phyloP scores from a whole-genome alignment of 2,888 invertebrate species.

The Polymixis lichenea region DNA sequence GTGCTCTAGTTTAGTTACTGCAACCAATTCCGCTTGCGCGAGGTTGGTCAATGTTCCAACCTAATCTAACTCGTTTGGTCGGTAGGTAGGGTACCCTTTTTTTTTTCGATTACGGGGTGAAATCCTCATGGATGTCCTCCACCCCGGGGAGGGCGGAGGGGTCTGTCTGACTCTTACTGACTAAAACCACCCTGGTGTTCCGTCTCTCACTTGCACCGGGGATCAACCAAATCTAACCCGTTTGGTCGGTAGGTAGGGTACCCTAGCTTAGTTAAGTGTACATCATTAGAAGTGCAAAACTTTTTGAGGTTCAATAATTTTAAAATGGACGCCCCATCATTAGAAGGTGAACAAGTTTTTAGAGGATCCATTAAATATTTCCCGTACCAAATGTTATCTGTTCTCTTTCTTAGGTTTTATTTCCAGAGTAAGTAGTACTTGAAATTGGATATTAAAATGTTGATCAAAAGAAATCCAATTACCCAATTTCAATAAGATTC shows the following conservation, averaged over 20 bases:
- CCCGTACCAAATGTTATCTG: not conserved
- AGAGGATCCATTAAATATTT: not conserved
- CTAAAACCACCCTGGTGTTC: no score
- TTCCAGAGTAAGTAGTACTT: not conserved
- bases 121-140: no score
- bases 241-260: not conserved
- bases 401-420: not conserved
- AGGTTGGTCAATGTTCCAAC: not conserved
- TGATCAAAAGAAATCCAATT: constrained; percentile 31
- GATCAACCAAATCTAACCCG: not conserved
- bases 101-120: no score
- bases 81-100: no score
- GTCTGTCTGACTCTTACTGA: no score
- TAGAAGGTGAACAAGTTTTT: not conserved
- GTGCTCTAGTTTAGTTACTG: not conserved
- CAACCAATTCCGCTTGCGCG: not conserved
- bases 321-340: not conserved
- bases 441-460: constrained; percentile 15
- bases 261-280: not conserved
- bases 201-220: no score
- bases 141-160: no score
- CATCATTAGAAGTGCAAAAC: not conserved
- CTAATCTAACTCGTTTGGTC: not conserved
- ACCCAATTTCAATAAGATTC: constrained; percentile 46
- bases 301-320: not conserved